Conservation (phyloP, 2,888 invertebrate genomes). For the Dryadula phaetusa region DNA sequence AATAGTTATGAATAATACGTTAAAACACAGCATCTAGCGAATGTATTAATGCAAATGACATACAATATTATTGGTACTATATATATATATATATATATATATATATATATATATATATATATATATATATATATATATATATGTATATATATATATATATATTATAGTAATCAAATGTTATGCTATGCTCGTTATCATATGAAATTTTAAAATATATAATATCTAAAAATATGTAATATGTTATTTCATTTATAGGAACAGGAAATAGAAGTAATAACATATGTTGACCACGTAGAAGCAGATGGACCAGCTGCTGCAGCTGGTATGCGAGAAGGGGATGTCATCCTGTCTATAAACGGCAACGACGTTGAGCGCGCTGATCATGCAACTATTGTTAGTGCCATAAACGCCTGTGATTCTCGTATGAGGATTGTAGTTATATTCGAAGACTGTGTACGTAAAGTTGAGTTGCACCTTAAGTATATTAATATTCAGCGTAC, state of each 20-base stretch:
- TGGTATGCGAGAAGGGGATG: constrained; percentile 98
- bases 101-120: not conserved
- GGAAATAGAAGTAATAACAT: constrained; percentile 98
- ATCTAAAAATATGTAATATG: not conserved
- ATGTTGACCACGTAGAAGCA: constrained; percentile 97
- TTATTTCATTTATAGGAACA: constrained; percentile 83
- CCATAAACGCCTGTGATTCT: constrained; percentile 94
- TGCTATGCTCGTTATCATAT: not conserved
- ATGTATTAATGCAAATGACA: not conserved
- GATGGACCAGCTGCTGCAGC: constrained; percentile 96
- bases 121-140: not conserved
- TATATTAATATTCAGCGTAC: constrained; percentile 95
- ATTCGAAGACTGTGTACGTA: constrained; percentile 97
- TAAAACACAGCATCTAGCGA: not conserved
- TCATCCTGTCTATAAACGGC: constrained; percentile 98
- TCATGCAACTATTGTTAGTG: constrained; percentile 95
- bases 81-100: not conserved
- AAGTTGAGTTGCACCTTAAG: constrained; percentile 96
- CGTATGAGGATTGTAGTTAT: constrained; percentile 98
- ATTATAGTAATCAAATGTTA: too few relatives aligned
- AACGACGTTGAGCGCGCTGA: constrained; percentile 97
- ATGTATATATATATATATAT: not conserved
- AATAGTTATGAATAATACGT: not conserved
- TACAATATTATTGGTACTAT: not conserved
- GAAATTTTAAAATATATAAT: not conserved